Evolutionary conservation across 2,888 invertebrate genomes (phyloP).

Genomic region (Troides aeacus): DNA sequence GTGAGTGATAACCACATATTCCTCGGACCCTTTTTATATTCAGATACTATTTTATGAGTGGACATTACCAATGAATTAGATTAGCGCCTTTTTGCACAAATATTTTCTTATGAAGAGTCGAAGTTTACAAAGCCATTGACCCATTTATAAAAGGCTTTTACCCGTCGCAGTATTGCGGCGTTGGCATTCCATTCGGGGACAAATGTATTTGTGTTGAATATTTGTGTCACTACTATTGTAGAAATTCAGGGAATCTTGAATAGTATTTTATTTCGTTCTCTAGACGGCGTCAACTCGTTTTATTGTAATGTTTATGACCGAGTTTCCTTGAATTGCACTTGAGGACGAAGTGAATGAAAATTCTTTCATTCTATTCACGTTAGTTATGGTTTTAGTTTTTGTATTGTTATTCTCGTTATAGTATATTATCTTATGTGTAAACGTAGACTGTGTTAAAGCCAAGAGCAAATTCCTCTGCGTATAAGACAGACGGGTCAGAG

Average conservation of each 20-base stretch:
- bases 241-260: slow-evolving; percentile 24
- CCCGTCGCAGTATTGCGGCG: slow-evolving; percentile 27
- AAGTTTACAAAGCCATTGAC: slow-evolving; percentile 28
- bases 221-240: slow-evolving; percentile 26
- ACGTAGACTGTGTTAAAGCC: slow-evolving; percentile 34
- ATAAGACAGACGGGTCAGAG: slow-evolving; percentile 40
- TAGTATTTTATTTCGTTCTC: slow-evolving; percentile 25
- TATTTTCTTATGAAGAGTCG: slow-evolving; percentile 24
- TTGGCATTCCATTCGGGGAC: slow-evolving; percentile 28
- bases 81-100: slow-evolving; percentile 19
- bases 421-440: background rate
- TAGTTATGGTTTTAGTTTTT: background rate
- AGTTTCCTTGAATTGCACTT: slow-evolving; percentile 6
- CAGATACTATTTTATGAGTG: slow-evolving; percentile 50
- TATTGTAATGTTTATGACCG: slow-evolving; percentile 14
- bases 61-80: slow-evolving; percentile 49
- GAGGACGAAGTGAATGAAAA: background rate
- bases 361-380: background rate
- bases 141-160: slow-evolving; percentile 29
- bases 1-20: slow-evolving; percentile 69
- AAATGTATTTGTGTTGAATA: slow-evolving; percentile 30
- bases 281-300: slow-evolving; percentile 20
- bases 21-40: slow-evolving; percentile 48
- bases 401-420: background rate
- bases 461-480: slow-evolving; percentile 57